Conservation (phyloP, 2,113 vertebrate genomes). For the Acinonyx jubatus region DNA sequence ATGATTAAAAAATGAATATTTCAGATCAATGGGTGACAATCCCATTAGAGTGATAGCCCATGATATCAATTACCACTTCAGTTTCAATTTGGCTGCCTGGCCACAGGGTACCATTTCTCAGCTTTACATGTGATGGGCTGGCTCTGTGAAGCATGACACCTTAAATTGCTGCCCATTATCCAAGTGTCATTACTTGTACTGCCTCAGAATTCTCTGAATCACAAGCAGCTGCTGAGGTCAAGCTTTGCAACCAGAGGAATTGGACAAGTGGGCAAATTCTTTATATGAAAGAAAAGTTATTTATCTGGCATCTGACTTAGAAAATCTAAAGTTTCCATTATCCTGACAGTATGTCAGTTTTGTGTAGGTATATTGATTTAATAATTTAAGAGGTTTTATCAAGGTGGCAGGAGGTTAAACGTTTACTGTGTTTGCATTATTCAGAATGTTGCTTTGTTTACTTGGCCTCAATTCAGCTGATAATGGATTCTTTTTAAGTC, state of each 20-base stretch:
- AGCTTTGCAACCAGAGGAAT: constrained; percentile 75
- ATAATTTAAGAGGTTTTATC: constrained; percentile 72
- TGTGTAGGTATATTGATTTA: constrained; percentile 75
- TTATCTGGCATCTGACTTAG: constrained; percentile 70
- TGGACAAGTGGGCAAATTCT: constrained; percentile 76
- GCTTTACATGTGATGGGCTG: constrained; percentile 74
- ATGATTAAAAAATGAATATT: constrained; percentile 84
- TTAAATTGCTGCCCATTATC: constrained; percentile 91
- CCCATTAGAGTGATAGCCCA: constrained; percentile 86
- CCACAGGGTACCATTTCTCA: constrained; percentile 83
- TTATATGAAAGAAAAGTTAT: constrained; percentile 79
- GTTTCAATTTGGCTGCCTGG: constrained; percentile 86
- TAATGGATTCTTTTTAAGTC: constrained; percentile 56
- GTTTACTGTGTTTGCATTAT: constrained; percentile 74
- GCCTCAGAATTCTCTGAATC: constrained; percentile 84
- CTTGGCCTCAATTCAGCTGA: neutral
- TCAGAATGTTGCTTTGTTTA: constrained; percentile 65
- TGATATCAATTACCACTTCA: constrained; percentile 89
- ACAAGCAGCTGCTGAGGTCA: constrained; percentile 82
- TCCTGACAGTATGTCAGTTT: constrained; percentile 74
- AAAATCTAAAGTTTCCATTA: constrained; percentile 78
- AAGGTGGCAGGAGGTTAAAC: constrained; percentile 71
- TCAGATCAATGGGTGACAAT: constrained; percentile 87
- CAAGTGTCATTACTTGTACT: constrained; percentile 87
- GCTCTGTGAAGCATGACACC: constrained; percentile 87